A percentile compares a stretch with the other conserved stretches of the same genome.
Evolutionary conservation across 1,140 invertebrate genomes (phyloP).

Genomic region (Procambarus virginalis): DNA sequence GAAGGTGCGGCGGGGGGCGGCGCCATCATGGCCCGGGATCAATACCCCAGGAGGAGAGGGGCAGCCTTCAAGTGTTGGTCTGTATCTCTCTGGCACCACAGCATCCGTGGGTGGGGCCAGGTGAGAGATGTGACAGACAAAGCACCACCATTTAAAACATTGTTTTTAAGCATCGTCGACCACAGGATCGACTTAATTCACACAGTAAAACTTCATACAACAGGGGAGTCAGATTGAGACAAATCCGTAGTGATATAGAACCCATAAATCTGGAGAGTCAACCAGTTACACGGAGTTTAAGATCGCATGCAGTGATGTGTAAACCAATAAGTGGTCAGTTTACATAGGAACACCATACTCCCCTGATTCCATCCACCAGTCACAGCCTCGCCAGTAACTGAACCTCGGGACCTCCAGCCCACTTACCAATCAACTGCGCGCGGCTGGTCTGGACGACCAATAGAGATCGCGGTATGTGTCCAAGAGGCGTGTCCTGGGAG

Average conservation of each 20-base stretch:
- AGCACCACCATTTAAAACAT: not conserved
- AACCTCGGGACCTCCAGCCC: not conserved
- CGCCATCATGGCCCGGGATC: not conserved
- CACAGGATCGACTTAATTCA: not conserved
- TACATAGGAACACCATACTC: not conserved
- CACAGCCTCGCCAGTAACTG: not conserved
- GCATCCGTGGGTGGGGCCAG: not conserved
- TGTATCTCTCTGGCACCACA: not conserved
- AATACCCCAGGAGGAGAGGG: not conserved
- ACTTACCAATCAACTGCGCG: constrained; percentile 3
- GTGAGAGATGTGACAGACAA: not conserved
- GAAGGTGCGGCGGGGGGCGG: not conserved
- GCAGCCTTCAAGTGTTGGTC: not conserved
- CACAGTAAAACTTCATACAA: not conserved
- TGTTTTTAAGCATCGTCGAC: not conserved
- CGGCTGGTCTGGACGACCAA: not conserved
- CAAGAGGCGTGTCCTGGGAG: not conserved
- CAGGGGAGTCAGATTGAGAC: not conserved
- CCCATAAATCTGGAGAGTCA: constrained; percentile 12
- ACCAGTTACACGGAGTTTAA: constrained; percentile 33
- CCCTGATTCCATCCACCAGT: constrained; percentile 8
- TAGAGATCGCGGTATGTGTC: not conserved
- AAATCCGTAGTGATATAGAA: not conserved
- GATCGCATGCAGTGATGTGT: constrained; percentile 16
- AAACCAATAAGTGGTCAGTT: constrained; percentile 20